Evolutionary conservation across 2,888 invertebrate species (phyloP), one percentile per base, ranked within the genome.

Genomic region (Cynaeus angustus): DNA sequence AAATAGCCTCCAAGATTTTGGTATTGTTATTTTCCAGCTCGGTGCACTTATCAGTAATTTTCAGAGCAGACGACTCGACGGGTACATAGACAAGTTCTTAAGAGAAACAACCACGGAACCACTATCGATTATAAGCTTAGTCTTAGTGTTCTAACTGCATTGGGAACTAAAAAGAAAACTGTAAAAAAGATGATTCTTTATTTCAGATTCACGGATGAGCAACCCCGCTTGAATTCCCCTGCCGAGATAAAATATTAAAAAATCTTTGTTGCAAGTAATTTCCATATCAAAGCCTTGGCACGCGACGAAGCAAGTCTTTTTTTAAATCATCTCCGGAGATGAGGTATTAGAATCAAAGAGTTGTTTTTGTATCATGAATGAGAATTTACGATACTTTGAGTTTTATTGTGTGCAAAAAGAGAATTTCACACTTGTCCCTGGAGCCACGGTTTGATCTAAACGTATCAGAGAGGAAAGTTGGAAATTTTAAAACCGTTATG

Each of bases 11-110:
- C 21, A 56, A 41, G 41, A 41, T 41, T 21, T 41, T 12, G 41
- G 55, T 37, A 55, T 56, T 59, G 59, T 59, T 59, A 59, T 59
- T 59, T 59, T 59, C 45, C 45, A 14, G 14, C 45, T 14, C 45
- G 45, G 6, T 45, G 45, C 59, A 30, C 46, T 59, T 59, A 59
- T 61, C 61, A 37, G 48, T 37, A 61, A 61, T 61, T 48, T 48
- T 46, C 10, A 46, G 59, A 59, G 10, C 59, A 59, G 59, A 10
- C 45, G 59, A 38, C 45, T 45, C 1, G 52, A n/a, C 30, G 33
- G 30, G 7, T 52, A 30, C n/a, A 9, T 4, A 13, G 3, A 21
- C 48, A 16, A 16, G 16, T 7, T 14, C 14, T 12, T 12, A 46
- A 9, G 48, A n/a, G 48, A 26, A 16, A 7, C 43, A 10, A 16